Percentiles rank a stretch among this genome's conserved stretches.
Conservation (phyloP, 2,113 vertebrate species). For the Atherinomorus stipes region DNA sequence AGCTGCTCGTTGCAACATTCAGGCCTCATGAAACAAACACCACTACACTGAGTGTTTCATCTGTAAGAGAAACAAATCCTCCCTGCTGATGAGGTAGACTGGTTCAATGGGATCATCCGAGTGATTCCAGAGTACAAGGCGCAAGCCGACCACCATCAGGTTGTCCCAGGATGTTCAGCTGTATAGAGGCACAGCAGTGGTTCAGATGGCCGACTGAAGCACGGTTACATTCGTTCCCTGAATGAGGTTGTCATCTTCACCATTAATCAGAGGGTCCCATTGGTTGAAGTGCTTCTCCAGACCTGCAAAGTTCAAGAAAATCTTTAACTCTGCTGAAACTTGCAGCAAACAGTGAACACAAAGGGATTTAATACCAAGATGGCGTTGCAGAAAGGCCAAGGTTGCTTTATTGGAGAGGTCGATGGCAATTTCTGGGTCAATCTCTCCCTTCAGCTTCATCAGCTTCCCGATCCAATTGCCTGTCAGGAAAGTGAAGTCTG, state of each 20-base stretch:
- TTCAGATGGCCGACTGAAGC: slow-evolving; percentile 72
- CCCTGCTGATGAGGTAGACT: slow-evolving; percentile 58
- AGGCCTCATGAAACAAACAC: slow-evolving; percentile 38
- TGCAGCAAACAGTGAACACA: fast-evolving
- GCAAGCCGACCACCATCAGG: neutral
- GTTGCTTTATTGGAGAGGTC: slow-evolving; percentile 91
- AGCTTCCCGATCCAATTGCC: slow-evolving; percentile 87
- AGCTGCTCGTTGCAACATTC: slow-evolving; percentile 28
- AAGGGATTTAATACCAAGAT: slow-evolving; percentile 83
- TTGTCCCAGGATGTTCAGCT: neutral
- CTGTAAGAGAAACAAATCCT: slow-evolving; percentile 16
- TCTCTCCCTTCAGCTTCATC: slow-evolving; percentile 89
- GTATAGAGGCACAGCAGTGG: neutral
- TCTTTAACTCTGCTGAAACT: neutral
- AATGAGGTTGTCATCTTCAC: slow-evolving; percentile 89
- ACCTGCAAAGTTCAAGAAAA: slow-evolving; percentile 73
- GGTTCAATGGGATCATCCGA: neutral
- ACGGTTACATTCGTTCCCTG: slow-evolving; percentile 85
- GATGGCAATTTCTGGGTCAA: slow-evolving; percentile 89
- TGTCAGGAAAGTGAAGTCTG: slow-evolving; percentile 93
- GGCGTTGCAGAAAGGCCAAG: slow-evolving; percentile 94
- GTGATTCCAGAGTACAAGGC: neutral
- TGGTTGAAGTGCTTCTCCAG: slow-evolving; percentile 89
- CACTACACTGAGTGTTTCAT: slow-evolving; percentile 12
- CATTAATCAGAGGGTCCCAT: slow-evolving; percentile 92